Base-by-base conservation (phyloP, 2,888 invertebrate genomes). In the Linnaemya tessellans region DNA sequence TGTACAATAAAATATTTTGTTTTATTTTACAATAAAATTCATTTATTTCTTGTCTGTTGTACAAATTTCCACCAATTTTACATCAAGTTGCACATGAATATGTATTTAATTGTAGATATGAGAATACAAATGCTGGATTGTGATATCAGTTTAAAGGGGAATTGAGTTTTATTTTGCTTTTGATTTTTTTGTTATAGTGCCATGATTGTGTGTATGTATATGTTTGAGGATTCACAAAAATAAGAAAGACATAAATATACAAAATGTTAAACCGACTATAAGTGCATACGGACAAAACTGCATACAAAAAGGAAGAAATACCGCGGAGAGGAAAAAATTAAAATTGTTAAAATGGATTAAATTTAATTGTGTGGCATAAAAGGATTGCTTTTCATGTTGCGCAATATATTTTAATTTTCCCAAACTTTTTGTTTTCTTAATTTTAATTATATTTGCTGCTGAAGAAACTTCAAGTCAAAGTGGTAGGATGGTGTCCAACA, bases 291-390 rank as follows among this genome's bases (percentile, higher is more conserved):
- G 25, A 68, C 43, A 65, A 46, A 46, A 46, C 8, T 13, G 87
- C 88, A 80, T 87, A 86, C 80, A 87, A 80, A 86, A 79, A 87
- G n/a, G 75, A 80, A 60, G 15, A 80, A 81, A 80, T 54, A 86
- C 68, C 15, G 71, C 67, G 83, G 85, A 67, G 75, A 78, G 84
- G 51, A 85, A 84, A 84, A 84, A 84, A 80, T 30, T 30, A 3
- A 83, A 83, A 82, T 64, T 49, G 70, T 83, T 81, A 56, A 80
- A 80, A 77, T 84, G 87, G 84, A 87, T 87, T 88, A 84, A 87
- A 87, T 87, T 86, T 87, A 80, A 78, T 80, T 87, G 84, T 79
- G 68, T 74, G 77, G 78, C 80, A 62, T 81, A 64, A 81, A 84
- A 81, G 73, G 64, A 81, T 79, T 84, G 38, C 56, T 74, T 75